A percentile compares a stretch with the other conserved stretches of the same genome.
Evolutionary conservation across 2,797 vertebrate species (phyloP).

Genomic region (Hippoglossus hippoglossus): DNA sequence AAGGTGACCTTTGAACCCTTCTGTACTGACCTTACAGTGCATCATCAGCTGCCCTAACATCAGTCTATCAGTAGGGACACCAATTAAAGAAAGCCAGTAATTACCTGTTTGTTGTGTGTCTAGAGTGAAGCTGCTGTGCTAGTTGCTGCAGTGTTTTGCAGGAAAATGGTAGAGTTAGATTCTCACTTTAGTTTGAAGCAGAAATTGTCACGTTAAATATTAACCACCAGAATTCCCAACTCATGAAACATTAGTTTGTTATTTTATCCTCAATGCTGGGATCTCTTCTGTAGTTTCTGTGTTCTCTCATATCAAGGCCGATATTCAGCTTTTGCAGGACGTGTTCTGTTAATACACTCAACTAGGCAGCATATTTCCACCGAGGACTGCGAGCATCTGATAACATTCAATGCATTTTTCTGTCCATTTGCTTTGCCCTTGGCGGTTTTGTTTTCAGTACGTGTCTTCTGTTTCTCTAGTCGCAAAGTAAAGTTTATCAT

Average conservation of each 20-base stretch:
- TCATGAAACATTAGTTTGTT: conserved; percentile 40
- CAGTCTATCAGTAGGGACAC: background rate
- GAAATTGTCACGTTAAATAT: conserved; percentile 42
- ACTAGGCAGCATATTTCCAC: no score
- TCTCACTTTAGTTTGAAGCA: conserved; percentile 18
- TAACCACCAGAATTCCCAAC: conserved; percentile 36
- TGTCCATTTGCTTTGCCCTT: conserved; percentile 13
- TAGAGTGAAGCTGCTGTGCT: background rate
- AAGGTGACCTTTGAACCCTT: conserved; percentile 14
- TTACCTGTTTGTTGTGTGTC: conserved; percentile 5
- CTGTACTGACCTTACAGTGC: fast-evolving
- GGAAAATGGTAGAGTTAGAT: conserved; percentile 23
- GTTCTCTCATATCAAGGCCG: background rate
- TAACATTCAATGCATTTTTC: background rate
- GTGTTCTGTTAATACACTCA: no score
- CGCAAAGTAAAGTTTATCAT: background rate
- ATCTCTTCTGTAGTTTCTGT: background rate
- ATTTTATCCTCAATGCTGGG: background rate
- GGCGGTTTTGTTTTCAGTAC: conserved; percentile 2
- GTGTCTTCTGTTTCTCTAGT: background rate
- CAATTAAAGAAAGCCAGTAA: conserved; percentile 6
- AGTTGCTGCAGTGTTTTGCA: conserved; percentile 6
- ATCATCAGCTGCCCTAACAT: background rate
- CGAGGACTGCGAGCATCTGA: background rate
- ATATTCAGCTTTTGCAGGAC: no score